Base-by-base conservation (phyloP, 1,140 invertebrate species). In the Trichomalopsis sarcophagae region DNA sequence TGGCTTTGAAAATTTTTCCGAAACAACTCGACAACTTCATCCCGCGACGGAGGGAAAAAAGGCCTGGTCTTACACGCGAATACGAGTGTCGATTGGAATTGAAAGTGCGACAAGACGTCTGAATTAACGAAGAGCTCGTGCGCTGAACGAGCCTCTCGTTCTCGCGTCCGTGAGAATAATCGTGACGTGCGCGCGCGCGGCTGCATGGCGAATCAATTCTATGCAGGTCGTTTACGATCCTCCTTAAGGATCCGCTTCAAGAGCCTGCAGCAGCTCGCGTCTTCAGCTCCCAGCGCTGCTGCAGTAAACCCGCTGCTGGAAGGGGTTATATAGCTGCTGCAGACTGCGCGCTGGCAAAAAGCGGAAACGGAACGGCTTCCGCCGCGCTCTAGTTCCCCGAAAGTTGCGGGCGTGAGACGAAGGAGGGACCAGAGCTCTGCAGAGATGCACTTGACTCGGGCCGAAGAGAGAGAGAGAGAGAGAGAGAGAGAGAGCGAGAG, bases 211-310 rank as follows among this genome's bases (percentile, higher is more conserved):
- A 90, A 90, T 90, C 87, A 89, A 89, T 90, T 90, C 89, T 87
- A 89, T 88, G 87, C 87, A 85, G 87, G 85, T 89, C 89, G 86
- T 90, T 90, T 90, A 90, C 87, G 87, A 90, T 85, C 27, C 87
- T 87, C 82, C 86, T 62, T n/a, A n/a, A 62, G 55, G 55, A 62
- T 62, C 55, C 7, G 17, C 17, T 62, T 62, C 17, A 62, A 62
- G 17, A 36, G 4, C 33, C 33, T 7, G 40, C 40, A n/a, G 55
- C 17, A n/a, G 21, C 17, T 14, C 17, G 2, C 55, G 5, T 17
- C 17, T 36, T 36, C 27, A 27, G 27, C 33, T 36, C 33, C 5
- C 33, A 1, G 17, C 5, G 21, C 17, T 17, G 55, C 17, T 36
- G 17, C 55, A 62, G 21, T 62, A 62, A 62, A 62, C 21, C 55